Evolutionary conservation across 2,113 vertebrate species (phyloP), one percentile per base, ranked within the genome.

Genomic region (Jacana jacana): DNA sequence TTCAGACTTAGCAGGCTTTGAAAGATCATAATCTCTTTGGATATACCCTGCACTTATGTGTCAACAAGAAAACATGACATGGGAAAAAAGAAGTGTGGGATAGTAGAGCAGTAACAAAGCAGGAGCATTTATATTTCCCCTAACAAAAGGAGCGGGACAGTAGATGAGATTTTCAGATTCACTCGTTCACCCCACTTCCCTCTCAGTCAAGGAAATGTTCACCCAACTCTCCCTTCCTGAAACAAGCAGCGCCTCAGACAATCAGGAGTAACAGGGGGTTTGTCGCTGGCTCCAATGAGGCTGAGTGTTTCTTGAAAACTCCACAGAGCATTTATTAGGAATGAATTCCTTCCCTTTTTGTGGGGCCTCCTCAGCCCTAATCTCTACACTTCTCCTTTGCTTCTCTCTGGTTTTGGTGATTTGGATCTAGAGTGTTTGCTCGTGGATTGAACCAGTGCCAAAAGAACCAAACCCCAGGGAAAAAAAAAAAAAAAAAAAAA

Each of bases 331-430:
- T 93, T 96, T 92, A 81, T 88, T 94, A 89, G 88, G 86, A 93
- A 93, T 76, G 37, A 96, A 94, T 94, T 94, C 92, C 83, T 91
- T 86, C 86, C 80, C 92, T 94, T 96, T 94, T n/a, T 69, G 73
- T 68, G 93, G 80, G 96, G 93, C 95, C 90, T 94, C 91, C 57
- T 84, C 69, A 65, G 83, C 61, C 83, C 40, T 95, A 89, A 93
- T 94, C 88, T 93, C 77, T 76, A 14, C 80, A 64, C 72, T 91
- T 93, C 89, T 93, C 60, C 80, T 81, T 49, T 81, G 72, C 88
- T 85, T 78, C 79, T 82, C 75, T 49, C 86, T 83, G 80, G 37
- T 31, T 78, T 72, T 76, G 92, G 93, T 92, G 93, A 91, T 89
- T 92, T 86, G 88, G 80, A 90, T 94, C 81, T 82, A 37, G 31